Base-by-base conservation (phyloP, 1,140 invertebrate species). In the Solenopsis fugax region DNA sequence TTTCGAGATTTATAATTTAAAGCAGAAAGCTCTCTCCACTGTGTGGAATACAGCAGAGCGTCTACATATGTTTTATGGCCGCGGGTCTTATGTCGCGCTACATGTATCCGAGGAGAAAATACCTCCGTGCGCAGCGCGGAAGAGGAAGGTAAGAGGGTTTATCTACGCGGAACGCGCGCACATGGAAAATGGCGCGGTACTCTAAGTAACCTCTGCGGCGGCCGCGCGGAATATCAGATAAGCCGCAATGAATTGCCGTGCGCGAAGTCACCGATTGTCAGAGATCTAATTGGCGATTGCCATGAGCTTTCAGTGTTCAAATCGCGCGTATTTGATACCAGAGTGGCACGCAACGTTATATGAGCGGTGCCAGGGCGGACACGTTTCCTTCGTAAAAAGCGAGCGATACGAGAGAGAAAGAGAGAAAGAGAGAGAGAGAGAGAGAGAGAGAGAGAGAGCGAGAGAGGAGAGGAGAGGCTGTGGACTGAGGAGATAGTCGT, bases 271-370 rank as follows among this genome's bases (percentile, higher is more conserved):
- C 88, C 89, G 89, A 90, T 90, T 89, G 89, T 90, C 89, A 87
- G 89, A 90, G 89, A 90, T 90, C 89, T 89, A 78, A 73, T 90
- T 90, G 88, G 82, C 88, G 89, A 90, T 90, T 87, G 73, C 71
- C 16, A 10, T 52, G 85, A 89, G 85, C 77, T 87, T 90, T 90
- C 85, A 72, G 77, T 90, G 82, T 48, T 84, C 78, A 76, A 87
- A 75, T 60, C 29, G 86, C 67, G 60, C 77, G 52, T 81, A 87
- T 87, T 89, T 84, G 89, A 89, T 89, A 89, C 84, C 87, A 4
- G 29, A 65, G 60, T 60, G 67, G 75, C 84, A 89, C 82, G 82
- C 76, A 89, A 89, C 87, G 45, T 85, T 89, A 52, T 86, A 85
- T 73, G 73, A 67, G 65, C n/a, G 18, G 24, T 54, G 48, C 24